Evolutionary conservation across 2,113 vertebrate genomes (phyloP).

Genomic region (Elephas maximus): DNA sequence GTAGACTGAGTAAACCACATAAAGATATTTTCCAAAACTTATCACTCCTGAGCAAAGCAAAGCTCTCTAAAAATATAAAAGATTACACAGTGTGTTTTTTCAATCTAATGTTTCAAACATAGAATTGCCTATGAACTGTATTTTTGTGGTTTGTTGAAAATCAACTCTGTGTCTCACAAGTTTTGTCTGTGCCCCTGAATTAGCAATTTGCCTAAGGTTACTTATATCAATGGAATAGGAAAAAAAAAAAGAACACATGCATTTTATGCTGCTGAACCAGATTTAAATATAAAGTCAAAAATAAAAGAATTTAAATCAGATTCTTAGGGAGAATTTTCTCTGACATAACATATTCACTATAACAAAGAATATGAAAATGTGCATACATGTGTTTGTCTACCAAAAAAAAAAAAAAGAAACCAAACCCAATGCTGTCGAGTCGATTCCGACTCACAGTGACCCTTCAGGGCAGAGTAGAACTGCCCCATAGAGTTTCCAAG

Average conservation of each 20-base stretch:
- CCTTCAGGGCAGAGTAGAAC: too few relatives aligned
- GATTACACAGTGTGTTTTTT: conserved; percentile 31
- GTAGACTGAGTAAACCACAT: background rate
- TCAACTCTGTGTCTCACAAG: background rate
- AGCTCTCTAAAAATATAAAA: background rate
- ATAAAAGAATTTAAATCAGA: background rate
- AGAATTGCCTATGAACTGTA: background rate
- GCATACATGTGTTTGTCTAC: too few relatives aligned
- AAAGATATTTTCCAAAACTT: background rate
- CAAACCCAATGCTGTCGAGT: too few relatives aligned
- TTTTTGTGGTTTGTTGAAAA: background rate
- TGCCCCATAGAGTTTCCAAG: too few relatives aligned
- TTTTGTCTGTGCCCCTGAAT: background rate
- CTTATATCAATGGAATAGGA: background rate
- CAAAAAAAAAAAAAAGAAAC: too few relatives aligned
- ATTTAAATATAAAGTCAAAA: background rate
- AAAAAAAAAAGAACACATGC: background rate
- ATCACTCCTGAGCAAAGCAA: conserved; percentile 13
- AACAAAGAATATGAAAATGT: background rate
- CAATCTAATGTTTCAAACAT: background rate
- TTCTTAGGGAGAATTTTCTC: background rate
- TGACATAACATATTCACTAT: background rate
- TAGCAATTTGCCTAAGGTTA: background rate
- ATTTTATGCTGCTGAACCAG: background rate
- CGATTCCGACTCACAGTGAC: too few relatives aligned